Conservation (phyloP, 2,888 invertebrate genomes). For the Dryococelus australis region DNA sequence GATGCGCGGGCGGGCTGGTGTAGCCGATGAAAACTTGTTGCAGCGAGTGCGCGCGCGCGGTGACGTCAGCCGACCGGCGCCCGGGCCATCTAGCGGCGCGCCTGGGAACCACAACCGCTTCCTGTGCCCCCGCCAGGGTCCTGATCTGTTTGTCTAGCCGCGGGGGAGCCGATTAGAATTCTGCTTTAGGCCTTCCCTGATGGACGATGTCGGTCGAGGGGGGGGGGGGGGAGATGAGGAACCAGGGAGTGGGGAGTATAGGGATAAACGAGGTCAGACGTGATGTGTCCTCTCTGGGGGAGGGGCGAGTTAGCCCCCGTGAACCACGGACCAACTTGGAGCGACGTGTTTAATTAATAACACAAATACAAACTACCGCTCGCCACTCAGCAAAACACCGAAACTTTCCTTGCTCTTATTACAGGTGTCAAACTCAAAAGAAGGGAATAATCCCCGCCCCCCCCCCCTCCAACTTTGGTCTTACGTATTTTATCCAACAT, state of each 20-base stretch:
- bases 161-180: slow-evolving; percentile 10
- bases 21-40: background rate
- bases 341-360: background rate
- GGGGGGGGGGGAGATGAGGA: too few relatives aligned
- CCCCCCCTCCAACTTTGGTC: too few relatives aligned
- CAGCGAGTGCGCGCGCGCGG: background rate
- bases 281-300: background rate
- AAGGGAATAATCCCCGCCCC: too few relatives aligned
- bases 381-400: background rate
- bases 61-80: slow-evolving; percentile 29
- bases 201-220: too few relatives aligned
- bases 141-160: slow-evolving; percentile 10
- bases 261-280: background rate
- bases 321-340: too few relatives aligned
- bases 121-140: background rate
- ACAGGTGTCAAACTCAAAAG: too few relatives aligned
- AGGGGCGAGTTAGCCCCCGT: too few relatives aligned
- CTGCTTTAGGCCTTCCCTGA: background rate
- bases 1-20: background rate
- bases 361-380: background rate
- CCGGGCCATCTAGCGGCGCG: slow-evolving; percentile 30
- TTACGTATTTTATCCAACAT: too few relatives aligned
- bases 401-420: too few relatives aligned
- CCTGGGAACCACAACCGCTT: slow-evolving; percentile 21
- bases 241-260: too few relatives aligned